Evolutionary conservation across 2,113 vertebrate species (phyloP).

Genomic region (Diadophis punctatus): DNA sequence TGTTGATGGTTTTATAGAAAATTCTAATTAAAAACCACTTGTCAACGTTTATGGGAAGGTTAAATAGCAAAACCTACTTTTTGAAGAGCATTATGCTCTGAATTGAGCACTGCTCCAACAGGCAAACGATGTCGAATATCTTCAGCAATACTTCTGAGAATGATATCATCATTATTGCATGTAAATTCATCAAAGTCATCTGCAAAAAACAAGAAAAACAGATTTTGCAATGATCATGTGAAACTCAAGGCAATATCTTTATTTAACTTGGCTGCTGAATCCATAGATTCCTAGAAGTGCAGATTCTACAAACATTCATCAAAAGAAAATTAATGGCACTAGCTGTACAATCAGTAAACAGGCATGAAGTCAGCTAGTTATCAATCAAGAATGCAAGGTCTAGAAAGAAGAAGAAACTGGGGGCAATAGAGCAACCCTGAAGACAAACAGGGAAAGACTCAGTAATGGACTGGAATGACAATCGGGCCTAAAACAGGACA

Average conservation of each 20-base stretch:
- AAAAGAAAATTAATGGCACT: slow-evolving; percentile 4
- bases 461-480: background rate
- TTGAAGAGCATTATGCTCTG: slow-evolving; percentile 72
- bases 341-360: background rate
- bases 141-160: slow-evolving; percentile 84
- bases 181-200: slow-evolving; percentile 83
- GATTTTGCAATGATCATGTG: slow-evolving; percentile 15
- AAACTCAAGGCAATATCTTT: slow-evolving; percentile 32
- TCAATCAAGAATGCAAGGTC: background rate
- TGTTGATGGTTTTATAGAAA: background rate
- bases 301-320: slow-evolving; percentile 38
- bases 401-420: background rate
- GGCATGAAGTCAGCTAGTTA: background rate
- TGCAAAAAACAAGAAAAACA: slow-evolving; percentile 50
- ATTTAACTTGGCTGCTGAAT: slow-evolving; percentile 33
- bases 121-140: slow-evolving; percentile 79
- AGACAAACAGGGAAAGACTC: background rate
- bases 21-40: background rate
- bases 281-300: slow-evolving; percentile 45
- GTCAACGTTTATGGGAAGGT: slow-evolving; percentile 14
- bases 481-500: background rate
- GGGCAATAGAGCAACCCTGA: background rate
- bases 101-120: slow-evolving; percentile 75
- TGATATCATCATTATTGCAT: slow-evolving; percentile 72
- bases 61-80: slow-evolving; percentile 66